Evolutionary conservation across 2,113 vertebrate genomes (phyloP), one percentile per base, ranked within the genome.

Genomic region (Solea senegalensis): DNA sequence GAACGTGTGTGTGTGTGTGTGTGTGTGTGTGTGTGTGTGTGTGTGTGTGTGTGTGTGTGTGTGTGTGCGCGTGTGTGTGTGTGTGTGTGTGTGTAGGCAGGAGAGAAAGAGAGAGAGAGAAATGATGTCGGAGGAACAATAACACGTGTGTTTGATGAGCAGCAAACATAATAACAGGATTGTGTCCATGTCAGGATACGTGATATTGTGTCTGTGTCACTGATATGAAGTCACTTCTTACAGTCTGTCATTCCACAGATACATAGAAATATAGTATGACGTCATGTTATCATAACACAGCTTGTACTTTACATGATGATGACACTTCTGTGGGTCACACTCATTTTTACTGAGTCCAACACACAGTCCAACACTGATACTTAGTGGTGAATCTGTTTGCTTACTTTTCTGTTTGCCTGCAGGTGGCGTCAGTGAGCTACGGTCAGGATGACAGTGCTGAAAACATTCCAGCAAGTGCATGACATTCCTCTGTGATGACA

Each of bases 391-490:
- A 45, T 10, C 9, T 12, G 15, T 48, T 46, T 13, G 14, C 60
- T 61, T 8, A 50, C 62, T 72, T 75, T 45, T 4, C 15, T 15
- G 48, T 4, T 65, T n/a, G 27, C 84, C 86, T 45, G 7, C n/a
- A 4, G 82, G 10, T 83, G 88, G 86, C 58, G 74, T 46, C 54
- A 71, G 12, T 77, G 81, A 69, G 74, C 44, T 7, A 16, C 11
- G 46, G 65, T 54, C 57, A 8, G 13, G 6, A 67, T 60, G 59
- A 62, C 50, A 6, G 44, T 78, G 75, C 73, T 21, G 69, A 65
- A 76, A 86, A 80, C 69, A 78, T 56, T 86, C 72, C 26, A 41
- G 3, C 7, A 71, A 45, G 70, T 64, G n/a, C 16, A 41, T 44
- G 7, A 8, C 43, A 44, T 26, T 11, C 3, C n/a, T 8, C 26